Percentiles rank a stretch among this genome's conserved stretches.
phyloP scores from a whole-genome alignment of 2,797 vertebrate genomes.

The Halcyon chelicuti region DNA sequence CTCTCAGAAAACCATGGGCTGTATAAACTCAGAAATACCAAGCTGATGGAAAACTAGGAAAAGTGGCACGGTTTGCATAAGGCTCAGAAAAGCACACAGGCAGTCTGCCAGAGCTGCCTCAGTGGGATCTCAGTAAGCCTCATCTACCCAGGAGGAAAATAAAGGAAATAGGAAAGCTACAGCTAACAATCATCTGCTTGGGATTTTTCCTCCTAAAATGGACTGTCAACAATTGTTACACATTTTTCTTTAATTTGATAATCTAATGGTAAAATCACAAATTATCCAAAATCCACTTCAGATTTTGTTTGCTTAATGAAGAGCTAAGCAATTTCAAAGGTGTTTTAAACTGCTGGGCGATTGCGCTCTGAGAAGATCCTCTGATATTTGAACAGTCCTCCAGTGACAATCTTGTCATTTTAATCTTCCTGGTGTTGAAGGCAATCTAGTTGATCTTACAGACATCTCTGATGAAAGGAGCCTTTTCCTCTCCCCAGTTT shows the following conservation, averaged over 20 bases:
- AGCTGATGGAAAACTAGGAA: not conserved
- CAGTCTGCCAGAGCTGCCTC: not conserved
- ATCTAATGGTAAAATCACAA: not conserved
- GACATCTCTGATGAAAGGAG: not conserved
- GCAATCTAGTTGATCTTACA: not conserved
- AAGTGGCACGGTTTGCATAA: not conserved
- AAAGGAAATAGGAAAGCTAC: not conserved
- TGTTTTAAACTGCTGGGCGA: not conserved
- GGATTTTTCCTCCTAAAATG: not conserved
- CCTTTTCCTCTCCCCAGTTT: not conserved
- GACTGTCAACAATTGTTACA: not conserved
- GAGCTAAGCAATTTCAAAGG: slow-evolving; percentile 5
- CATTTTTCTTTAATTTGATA: not conserved
- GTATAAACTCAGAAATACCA: not conserved
- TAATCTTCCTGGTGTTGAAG: not conserved
- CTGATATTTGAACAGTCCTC: not conserved
- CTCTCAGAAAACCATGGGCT: not conserved
- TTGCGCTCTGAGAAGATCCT: not conserved
- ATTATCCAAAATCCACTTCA: not conserved
- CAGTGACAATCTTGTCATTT: not conserved
- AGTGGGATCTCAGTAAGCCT: not conserved
- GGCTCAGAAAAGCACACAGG: not conserved
- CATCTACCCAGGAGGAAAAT: not conserved
- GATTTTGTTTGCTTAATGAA: slow-evolving; percentile 1
- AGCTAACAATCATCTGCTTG: not conserved